Evolutionary conservation across 2,113 vertebrate species (phyloP).

Genomic region (Ascaphus truei): DNA sequence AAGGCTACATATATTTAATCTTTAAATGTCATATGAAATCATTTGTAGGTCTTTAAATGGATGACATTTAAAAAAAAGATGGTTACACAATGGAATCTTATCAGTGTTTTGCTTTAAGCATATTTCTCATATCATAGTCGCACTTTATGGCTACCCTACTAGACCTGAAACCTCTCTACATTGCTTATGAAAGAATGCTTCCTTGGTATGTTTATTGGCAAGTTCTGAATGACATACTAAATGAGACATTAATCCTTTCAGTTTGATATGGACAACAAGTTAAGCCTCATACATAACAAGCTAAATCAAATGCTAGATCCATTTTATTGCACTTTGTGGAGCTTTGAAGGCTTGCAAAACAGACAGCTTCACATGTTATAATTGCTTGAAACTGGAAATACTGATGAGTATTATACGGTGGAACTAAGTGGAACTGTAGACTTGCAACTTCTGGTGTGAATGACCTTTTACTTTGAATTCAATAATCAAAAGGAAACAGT

Average conservation of each 20-base stretch:
- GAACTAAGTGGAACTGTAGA: neutral
- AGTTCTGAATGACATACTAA: conserved; percentile 15
- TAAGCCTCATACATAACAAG: neutral
- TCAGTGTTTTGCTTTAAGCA: conserved; percentile 33
- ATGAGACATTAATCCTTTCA: conserved; percentile 16
- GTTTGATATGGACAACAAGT: conserved; percentile 5
- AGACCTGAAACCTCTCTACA: conserved; percentile 16
- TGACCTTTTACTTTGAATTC: neutral
- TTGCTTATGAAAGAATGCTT: conserved; percentile 18
- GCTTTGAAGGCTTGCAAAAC: neutral
- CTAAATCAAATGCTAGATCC: conserved; percentile 4
- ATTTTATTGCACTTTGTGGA: neutral
- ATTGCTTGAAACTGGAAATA: neutral
- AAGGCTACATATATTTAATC: conserved; percentile 33
- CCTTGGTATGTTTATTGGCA: conserved; percentile 12
- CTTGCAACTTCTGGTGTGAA: neutral
- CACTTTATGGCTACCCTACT: conserved; percentile 28
- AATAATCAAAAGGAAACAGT: no score
- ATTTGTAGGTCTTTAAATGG: conserved; percentile 37
- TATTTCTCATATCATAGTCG: conserved; percentile 24
- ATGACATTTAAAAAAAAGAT: conserved; percentile 46
- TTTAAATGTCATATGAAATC: conserved; percentile 40
- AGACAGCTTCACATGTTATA: neutral
- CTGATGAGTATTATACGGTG: neutral
- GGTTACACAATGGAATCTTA: conserved; percentile 23